Base-by-base conservation (phyloP, 2,888 invertebrate species). In the Drosophila antonietae region DNA sequence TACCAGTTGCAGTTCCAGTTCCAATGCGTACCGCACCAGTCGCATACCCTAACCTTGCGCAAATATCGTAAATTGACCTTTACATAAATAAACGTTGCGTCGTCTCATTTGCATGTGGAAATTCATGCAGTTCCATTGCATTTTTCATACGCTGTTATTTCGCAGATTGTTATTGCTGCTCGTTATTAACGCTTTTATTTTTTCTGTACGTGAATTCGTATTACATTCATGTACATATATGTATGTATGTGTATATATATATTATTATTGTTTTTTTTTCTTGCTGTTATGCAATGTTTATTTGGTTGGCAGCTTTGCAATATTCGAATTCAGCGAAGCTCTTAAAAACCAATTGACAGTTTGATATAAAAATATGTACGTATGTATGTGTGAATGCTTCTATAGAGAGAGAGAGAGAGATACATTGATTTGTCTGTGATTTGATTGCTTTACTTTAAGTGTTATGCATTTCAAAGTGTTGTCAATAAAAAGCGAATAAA, bases 31-130 rank as follows among this genome's bases (percentile, higher is more conserved):
- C 63, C 23, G 9, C 57, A 43, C 18, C 73, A 46, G 31, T 46
- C 51, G 47, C 62, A 58, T 80, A 72, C 75, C 75, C 88, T 84
- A 75, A 88, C 90, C 85, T 85, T 89, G 85, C 86, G 66, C 83
- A 88, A 85, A 85, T 74, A 85, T 85, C 88, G 78, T 76, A 62
- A 85, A 85, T 83, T 85, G 83, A 85, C 88, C 88, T 85, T 89
- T 85, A 74, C 80, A 80, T 88, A 81, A 86, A 83, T 82, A 75
- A 79, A 67, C 68, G 75, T 71, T 74, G 28, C 63, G 60, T 58
- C 63, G 61, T 68, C 66, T 64, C 68, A 61, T 41, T 52, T 47
- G 43, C 67, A 77, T 81, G 75, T 83, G 80, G 70, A 80, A 81
- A 85, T 65, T 65, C 59, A 75, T 81, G 66, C 64, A 63, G 31